These are phyloP conservation scores for Lutjanus erythropterus DNA, from an alignment of 2,113 vertebrate genomes.

Conservation along the genomic window DNA sequence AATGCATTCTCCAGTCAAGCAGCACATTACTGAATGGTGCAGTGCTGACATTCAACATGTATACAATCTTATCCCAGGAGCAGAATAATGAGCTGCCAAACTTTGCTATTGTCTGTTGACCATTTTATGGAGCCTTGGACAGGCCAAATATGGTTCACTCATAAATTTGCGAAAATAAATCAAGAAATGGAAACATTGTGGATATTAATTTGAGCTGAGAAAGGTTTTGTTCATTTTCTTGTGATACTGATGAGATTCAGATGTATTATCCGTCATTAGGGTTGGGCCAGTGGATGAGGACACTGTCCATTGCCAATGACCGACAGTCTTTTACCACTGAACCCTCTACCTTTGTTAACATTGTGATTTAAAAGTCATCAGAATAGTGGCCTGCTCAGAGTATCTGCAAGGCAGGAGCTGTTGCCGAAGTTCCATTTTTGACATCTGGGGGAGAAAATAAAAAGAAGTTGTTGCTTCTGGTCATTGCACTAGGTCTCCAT, in stretches of 20 bases:
- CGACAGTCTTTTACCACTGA: too few relatives aligned
- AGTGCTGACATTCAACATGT: constrained; percentile 22
- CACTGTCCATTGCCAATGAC: too few relatives aligned
- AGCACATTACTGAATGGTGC: constrained; percentile 22
- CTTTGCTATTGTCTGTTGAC: constrained; percentile 3
- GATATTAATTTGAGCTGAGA: neutral
- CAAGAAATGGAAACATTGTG: neutral
- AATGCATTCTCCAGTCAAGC: constrained; percentile 7
- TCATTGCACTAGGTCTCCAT: too few relatives aligned
- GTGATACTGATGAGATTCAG: neutral
- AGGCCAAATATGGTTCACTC: neutral
- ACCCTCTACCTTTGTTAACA: too few relatives aligned
- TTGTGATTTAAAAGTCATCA: too few relatives aligned
- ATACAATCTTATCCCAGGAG: constrained; percentile 19
- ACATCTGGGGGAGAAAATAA: too few relatives aligned
- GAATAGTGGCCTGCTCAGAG: too few relatives aligned
- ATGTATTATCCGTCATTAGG: neutral
- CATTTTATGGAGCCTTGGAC: constrained; percentile 1
- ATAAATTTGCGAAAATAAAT: neutral
- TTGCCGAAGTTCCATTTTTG: too few relatives aligned
- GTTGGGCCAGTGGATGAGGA: too few relatives aligned
- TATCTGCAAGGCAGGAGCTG: too few relatives aligned
- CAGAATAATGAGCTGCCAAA: constrained; percentile 36
- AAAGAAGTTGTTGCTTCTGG: too few relatives aligned
- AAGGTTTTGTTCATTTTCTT: neutral